Base-by-base conservation (phyloP, 2,797 vertebrate species). In the Tenualosa thibaudeaui region DNA sequence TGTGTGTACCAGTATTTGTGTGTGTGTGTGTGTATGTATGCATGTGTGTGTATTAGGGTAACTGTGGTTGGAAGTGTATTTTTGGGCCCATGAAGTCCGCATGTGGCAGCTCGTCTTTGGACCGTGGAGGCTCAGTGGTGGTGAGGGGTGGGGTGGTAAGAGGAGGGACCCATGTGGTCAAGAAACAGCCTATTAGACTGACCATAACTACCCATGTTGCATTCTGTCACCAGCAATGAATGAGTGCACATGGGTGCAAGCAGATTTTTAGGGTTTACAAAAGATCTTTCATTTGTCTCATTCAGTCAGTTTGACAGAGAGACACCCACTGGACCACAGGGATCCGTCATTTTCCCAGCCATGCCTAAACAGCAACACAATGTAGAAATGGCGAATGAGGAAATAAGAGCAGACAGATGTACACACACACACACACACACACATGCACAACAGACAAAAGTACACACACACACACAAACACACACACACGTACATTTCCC, bases 141-240 rank as follows among this genome's bases (percentile, higher is more conserved):
- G 37, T 43, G 71, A 40, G 5, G 15, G 17, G 71, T 6, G 17
- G 40, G 71, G 31, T 15, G 68, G 17, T 12, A 31, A 22, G 71
- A 19, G 37, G 71, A 46, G 71, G 37, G 37, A 78, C 71, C 71
- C 71, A 78, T 78, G 71, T 31, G 81, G 81, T 75, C 56, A 22
- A 71, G 19, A 49, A 82, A 50, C 26, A 85, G 68, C 26, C 43
- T 86, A 62, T 85, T 86, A 43, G 49, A 19, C 46, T 51, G 83
- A 81, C 58, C 65, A 68, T 85, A 83, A 86, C 82, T 82, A 15
- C 71, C 71, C 71, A 40, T 78, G 71, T 5, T 78, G 71, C 71
- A 78, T 43, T 78, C 71, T 78, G 71, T 43, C 19, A 78, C 15
- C 71, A 46, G 71, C 71, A 78, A 22, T 78, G 37, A 78, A 78